These are phyloP conservation scores for Xiphophorus birchmanni DNA, from an alignment of 2,797 vertebrate species.

Conservation along the genomic window DNA sequence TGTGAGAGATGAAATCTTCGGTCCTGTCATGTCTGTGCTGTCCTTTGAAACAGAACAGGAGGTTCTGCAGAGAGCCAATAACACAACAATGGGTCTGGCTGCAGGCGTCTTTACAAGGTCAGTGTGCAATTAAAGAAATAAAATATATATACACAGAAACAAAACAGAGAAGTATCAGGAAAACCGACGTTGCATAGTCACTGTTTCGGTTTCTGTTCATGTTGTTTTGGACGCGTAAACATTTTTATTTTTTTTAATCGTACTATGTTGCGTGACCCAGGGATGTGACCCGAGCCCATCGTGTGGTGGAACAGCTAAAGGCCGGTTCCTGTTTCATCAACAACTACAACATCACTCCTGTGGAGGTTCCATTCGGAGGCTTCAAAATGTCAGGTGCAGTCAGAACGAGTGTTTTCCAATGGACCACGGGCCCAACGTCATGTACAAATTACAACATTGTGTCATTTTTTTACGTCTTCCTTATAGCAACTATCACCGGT, in stretches of 20 bases:
- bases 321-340: conserved; percentile 96
- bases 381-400: conserved; percentile 93
- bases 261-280: conserved; percentile 63
- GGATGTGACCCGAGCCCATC: conserved; percentile 91
- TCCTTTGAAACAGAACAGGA: conserved; percentile 93
- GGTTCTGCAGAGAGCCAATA: conserved; percentile 89
- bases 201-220: not conserved
- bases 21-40: conserved; percentile 96
- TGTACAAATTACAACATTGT: not conserved
- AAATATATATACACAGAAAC: not conserved
- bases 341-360: conserved; percentile 94
- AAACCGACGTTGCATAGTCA: not conserved
- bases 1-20: conserved; percentile 97
- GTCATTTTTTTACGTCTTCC: not conserved
- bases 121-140: not conserved
- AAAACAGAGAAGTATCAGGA: not conserved
- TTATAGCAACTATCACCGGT: not conserved
- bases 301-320: conserved; percentile 89
- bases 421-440: not conserved
- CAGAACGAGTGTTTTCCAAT: not conserved
- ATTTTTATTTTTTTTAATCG: not conserved
- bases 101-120: conserved; percentile 96
- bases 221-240: not conserved
- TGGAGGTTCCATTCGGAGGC: conserved; percentile 96
- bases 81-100: conserved; percentile 88